Conservation (phyloP, 2,888 invertebrate species). For the Lepetodrilus schrolli region DNA sequence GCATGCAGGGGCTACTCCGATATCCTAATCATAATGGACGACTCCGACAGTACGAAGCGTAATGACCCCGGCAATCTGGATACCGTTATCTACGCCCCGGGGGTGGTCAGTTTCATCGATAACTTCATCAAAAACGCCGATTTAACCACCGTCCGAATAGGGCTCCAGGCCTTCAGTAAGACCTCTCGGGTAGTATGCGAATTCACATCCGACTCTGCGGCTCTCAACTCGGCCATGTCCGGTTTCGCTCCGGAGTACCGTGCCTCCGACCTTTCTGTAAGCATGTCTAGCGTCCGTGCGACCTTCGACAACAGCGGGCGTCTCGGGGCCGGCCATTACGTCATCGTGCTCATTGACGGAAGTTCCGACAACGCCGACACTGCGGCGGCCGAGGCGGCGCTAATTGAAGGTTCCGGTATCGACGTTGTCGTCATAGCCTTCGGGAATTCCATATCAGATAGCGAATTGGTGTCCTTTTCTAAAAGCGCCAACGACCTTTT, state of each 20-base stretch:
- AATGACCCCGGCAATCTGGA: neutral
- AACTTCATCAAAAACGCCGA: neutral
- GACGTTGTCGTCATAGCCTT: neutral
- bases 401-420: neutral
- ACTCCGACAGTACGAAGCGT: slow-evolving; percentile 27
- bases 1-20: slow-evolving; percentile 8
- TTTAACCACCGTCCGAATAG: neutral
- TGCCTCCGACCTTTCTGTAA: neutral
- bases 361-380: neutral
- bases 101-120: neutral
- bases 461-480: neutral
- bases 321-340: neutral
- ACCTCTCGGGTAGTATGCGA: slow-evolving; percentile 3
- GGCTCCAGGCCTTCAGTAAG: neutral
- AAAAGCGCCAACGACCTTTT: neutral
- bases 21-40: slow-evolving; percentile 12
- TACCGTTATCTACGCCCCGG: neutral
- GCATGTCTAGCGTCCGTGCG: neutral
- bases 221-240: neutral
- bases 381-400: neutral
- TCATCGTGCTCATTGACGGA: slow-evolving; percentile 5
- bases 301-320: neutral
- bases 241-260: slow-evolving; percentile 8
- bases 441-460: neutral
- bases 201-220: neutral